Base-by-base conservation (phyloP, 2,888 invertebrate species). In the Margaritifera margaritifera region DNA sequence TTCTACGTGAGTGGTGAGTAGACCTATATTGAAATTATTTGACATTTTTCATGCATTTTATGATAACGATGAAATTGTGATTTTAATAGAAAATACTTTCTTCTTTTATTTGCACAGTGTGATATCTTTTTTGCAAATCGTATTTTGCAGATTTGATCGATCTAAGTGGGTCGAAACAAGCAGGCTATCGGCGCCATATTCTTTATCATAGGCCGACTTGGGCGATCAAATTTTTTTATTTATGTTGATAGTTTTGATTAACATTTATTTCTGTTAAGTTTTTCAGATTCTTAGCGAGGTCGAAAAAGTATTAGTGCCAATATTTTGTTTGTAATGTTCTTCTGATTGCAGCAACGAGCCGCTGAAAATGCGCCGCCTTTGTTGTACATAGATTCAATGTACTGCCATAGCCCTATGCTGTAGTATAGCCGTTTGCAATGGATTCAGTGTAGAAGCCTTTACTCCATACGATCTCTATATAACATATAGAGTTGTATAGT, bases 391-490 rank as follows among this genome's bases (percentile, higher is more conserved):
- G 62, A n/a, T 60, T 19, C 65, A 69, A 71, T 74, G 69, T 66
- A 71, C 74, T 68, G 74, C 77, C 77, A 74, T 77, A 71, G 68
- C 71, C 72, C 74, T 69, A 66, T 56, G 67, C 69, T 66, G 67
- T 53, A 57, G 64, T 62, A 62, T 56, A 56, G 71, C 63, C 71
- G 73, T 68, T 71, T 15, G 42, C 42, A 42, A 42, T 42, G 42
- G 42, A 42, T 42, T 74, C 74, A 72, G 72, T 64, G 72, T 72
- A 66, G 66, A 74, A 74, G 74, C 71, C 54, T 69, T 69, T 66
- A 56, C 72, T 64, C 74, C 74, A 74, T 77, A 69, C 66, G 69
- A 79, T 74, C 74, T 75, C 72, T 77, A 81, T 81, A 77, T 79
- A 80, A 69, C 77, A 78, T 78, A 78, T 72, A 71, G 72, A 64